A percentile compares a stretch with the other conserved stretches of the same genome.
Conservation (phyloP, 2,888 invertebrate genomes). For the Ectemnius continuus region DNA sequence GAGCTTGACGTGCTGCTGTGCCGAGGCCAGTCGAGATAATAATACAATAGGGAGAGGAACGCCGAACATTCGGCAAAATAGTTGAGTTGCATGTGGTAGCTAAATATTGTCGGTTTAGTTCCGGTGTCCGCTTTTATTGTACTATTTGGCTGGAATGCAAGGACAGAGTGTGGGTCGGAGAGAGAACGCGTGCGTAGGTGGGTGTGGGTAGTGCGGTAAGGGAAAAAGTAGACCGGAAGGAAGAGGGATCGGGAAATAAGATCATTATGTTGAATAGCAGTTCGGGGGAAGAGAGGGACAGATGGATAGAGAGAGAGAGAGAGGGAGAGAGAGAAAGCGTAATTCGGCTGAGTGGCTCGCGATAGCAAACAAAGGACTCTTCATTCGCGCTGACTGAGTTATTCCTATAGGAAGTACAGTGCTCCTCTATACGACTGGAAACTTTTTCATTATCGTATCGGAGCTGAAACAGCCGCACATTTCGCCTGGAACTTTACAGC, state of each 20-base stretch:
- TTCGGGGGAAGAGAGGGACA: background rate
- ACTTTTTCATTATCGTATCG: conserved; percentile 1
- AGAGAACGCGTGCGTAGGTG: too few relatives aligned
- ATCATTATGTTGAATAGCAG: background rate
- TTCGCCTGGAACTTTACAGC: background rate
- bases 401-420: background rate
- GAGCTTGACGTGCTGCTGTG: too few relatives aligned
- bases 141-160: background rate
- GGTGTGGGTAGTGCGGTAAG: too few relatives aligned
- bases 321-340: conserved; percentile 9
- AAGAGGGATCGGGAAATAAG: conserved; percentile 1
- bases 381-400: conserved; percentile 2
- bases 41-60: background rate
- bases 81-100: background rate
- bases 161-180: background rate
- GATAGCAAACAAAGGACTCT: conserved; percentile 4
- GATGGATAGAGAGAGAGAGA: conserved; percentile 9
- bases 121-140: background rate
- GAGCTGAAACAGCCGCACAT: background rate
- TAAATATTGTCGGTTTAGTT: background rate
- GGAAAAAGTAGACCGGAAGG: background rate
- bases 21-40: background rate
- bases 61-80: background rate
- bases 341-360: background rate
- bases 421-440: background rate